Conservation (phyloP, 2,797 vertebrate species). For the Anableps anableps region DNA sequence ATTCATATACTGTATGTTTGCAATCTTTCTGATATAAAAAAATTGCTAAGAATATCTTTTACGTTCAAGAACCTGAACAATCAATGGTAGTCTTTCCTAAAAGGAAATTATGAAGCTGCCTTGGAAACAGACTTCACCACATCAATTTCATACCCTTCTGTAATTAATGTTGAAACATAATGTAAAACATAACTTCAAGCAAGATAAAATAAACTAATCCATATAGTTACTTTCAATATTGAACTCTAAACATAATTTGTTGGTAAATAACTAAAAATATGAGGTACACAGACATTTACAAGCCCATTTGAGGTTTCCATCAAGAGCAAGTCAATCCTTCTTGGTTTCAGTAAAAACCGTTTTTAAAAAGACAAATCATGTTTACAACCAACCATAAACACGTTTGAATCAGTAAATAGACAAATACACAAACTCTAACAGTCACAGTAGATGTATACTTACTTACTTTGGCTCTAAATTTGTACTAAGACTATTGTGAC, state of each 20-base stretch:
- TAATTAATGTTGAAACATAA: neutral
- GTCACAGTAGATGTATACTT: neutral
- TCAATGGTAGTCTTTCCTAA: neutral
- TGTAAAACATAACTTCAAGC: neutral
- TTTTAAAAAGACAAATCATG: too few relatives aligned
- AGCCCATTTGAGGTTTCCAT: too few relatives aligned
- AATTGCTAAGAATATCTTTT: neutral
- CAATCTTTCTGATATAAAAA: neutral
- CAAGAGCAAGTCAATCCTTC: neutral
- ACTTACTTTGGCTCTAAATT: neutral
- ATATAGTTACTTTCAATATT: neutral
- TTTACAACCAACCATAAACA: neutral
- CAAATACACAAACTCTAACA: neutral
- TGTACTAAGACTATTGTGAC: neutral
- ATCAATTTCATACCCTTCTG: neutral
- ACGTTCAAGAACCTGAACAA: neutral
- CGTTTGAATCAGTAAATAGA: neutral
- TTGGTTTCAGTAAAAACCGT: neutral
- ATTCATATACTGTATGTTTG: neutral
- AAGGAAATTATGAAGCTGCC: neutral
- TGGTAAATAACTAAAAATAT: neutral
- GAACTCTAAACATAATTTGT: neutral
- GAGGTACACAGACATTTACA: neutral
- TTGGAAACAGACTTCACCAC: neutral
- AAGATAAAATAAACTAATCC: slow-evolving; percentile 1